Evolutionary conservation across 2,888 invertebrate species (phyloP).

Genomic region (Mylabris sibirica): DNA sequence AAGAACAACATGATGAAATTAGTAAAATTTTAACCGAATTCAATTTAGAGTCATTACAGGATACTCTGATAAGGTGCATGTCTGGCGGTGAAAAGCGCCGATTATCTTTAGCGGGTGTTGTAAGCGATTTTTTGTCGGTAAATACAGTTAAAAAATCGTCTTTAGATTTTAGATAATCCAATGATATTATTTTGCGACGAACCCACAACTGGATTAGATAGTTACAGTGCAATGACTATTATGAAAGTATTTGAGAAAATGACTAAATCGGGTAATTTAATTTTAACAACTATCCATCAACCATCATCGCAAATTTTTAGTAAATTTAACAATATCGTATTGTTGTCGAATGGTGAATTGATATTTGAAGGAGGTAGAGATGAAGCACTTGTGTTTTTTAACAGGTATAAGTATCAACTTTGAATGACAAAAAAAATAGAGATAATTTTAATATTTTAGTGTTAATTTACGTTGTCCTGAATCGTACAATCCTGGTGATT

Average conservation of each 20-base stretch:
- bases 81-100: slow-evolving; percentile 92
- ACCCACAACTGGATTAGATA: slow-evolving; percentile 91
- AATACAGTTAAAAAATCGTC: slow-evolving; percentile 16
- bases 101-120: slow-evolving; percentile 79
- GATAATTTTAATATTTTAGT: slow-evolving; percentile 26
- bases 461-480: slow-evolving; percentile 73
- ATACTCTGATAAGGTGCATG: slow-evolving; percentile 76
- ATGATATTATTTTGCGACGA: slow-evolving; percentile 92
- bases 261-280: slow-evolving; percentile 75
- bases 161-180: slow-evolving; percentile 84
- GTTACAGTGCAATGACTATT: slow-evolving; percentile 84
- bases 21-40: slow-evolving; percentile 69
- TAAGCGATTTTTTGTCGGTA: slow-evolving; percentile 51
- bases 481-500: slow-evolving; percentile 87
- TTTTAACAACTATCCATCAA: slow-evolving; percentile 90
- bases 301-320: slow-evolving; percentile 87
- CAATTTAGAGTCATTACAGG: slow-evolving; percentile 74
- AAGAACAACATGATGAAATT: slow-evolving; percentile 56
- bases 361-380: slow-evolving; percentile 81
- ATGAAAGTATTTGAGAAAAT: slow-evolving; percentile 74
- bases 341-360: slow-evolving; percentile 79
- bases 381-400: slow-evolving; percentile 66
- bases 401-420: not conserved
- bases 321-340: slow-evolving; percentile 79
- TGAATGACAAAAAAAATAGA: too few species aligned